Conservation (phyloP, 2,113 vertebrate species). For the Cebus imitator region DNA sequence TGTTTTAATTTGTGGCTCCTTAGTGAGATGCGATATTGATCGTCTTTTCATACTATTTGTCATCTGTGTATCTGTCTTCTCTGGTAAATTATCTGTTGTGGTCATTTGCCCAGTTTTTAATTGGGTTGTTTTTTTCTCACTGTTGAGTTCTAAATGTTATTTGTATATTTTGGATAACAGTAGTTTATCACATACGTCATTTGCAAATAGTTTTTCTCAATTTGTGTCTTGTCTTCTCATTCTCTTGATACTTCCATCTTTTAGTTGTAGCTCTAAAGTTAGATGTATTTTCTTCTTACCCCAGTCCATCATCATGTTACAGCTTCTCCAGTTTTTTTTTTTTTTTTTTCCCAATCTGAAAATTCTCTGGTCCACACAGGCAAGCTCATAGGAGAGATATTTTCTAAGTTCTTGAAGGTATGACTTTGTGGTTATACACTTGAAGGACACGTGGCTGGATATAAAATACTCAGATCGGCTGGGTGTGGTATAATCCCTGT, state of each 20-base stretch:
- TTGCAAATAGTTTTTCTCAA: background rate
- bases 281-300: background rate
- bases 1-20: background rate
- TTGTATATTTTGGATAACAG: background rate
- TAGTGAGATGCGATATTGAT: background rate
- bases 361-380: background rate
- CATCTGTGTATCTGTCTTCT: background rate
- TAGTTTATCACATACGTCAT: background rate
- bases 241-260: background rate
- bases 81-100: background rate
- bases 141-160: conserved; percentile 21
- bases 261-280: background rate
- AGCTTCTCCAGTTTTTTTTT: background rate
- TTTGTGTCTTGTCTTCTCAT: background rate
- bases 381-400: background rate
- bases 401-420: background rate
- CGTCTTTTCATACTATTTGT: background rate
- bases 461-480: background rate
- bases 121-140: background rate
- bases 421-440: background rate
- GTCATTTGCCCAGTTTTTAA: background rate
- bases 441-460: background rate
- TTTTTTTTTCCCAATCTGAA: background rate
- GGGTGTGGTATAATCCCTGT: no score
- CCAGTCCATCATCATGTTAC: background rate